Base-by-base conservation (phyloP, 2,888 invertebrate genomes). In the Stenotaenia linearis region DNA sequence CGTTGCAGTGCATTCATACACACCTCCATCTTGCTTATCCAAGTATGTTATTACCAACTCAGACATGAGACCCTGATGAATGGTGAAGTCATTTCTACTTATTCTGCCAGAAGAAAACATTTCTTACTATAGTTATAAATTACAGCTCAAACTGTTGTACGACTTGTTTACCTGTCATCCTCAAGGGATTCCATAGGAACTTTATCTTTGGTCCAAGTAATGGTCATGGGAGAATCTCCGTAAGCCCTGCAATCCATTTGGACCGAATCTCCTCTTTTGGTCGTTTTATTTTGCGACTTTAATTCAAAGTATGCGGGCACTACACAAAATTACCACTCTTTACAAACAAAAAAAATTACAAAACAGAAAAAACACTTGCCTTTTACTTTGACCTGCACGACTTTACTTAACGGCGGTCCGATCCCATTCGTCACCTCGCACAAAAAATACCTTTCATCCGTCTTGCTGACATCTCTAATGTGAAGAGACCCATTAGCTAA, bases 281-380 rank as follows among this genome's bases (percentile, higher is more conserved):
- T 93, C 23, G 96, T 96, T 88, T 96, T 95, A 84, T 96, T 96
- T 80, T 94, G 90, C 85, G 94, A 90, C 88, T 96, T 96, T 83
- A 95, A 94, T 84, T 96, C 95, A 84, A 96, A 96, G 87, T 96
- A 94, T 35, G 96, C 96, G 81, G 96, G 96, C 80, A 96, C 96
- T 93, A 28, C 10, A 37, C 18, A 28, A 37, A 77, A 75, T 37
- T 32, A 18, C 28, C 0, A 74, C 28, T 28, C 3, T 35, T 30
- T n/a, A n/a, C n/a, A n/a, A n/a, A n/a, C n/a, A n/a, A n/a, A n/a
- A n/a, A 45, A 45, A 45, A 18, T 45, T 35, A 21, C 12, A 32
- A 35, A 21, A 4, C 3, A 0, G 18, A 23, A 7, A 10, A 28
- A 25, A 74, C 74, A 74, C 28, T 1, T 61, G 56, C 78, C 78